Percentiles rank a stretch among this genome's conserved stretches.
phyloP scores from a whole-genome alignment of 2,797 vertebrate species.

The Arnoldichthys spilopterus region DNA sequence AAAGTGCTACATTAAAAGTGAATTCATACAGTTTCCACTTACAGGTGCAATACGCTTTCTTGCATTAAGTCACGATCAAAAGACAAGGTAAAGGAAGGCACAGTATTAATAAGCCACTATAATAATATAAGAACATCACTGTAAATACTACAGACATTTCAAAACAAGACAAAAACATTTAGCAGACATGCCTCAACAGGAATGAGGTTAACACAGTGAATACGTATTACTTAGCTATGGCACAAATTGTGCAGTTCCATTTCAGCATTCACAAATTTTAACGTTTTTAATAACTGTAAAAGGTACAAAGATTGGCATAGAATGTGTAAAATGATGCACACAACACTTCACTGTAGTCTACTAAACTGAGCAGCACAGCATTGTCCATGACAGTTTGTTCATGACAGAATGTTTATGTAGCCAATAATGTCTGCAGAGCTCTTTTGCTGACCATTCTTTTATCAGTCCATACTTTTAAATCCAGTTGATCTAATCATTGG shows the following conservation, averaged over 20 bases:
- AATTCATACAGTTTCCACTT: neutral
- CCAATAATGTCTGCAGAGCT: neutral
- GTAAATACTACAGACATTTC: conserved; percentile 3
- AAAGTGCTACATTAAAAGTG: conserved; percentile 14
- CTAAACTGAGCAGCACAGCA: neutral
- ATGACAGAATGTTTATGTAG: neutral
- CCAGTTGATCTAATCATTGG: conserved; percentile 73
- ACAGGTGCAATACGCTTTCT: neutral
- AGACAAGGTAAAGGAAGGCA: neutral
- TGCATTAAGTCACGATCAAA: neutral
- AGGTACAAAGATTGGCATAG: conserved; percentile 1
- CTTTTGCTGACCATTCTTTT: neutral
- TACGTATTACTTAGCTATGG: neutral
- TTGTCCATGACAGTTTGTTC: neutral
- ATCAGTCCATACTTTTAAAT: neutral
- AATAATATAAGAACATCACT: neutral
- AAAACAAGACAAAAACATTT: neutral
- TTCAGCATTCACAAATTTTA: neutral
- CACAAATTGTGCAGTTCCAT: neutral
- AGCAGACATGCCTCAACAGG: neutral
- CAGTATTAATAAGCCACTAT: neutral
- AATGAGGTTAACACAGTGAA: neutral
- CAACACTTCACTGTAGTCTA: neutral
- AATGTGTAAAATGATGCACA: neutral
- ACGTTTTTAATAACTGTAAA: neutral